phyloP scores from a whole-genome alignment of 2,797 vertebrate genomes.

The Ptychobarbus kaznakovi region DNA sequence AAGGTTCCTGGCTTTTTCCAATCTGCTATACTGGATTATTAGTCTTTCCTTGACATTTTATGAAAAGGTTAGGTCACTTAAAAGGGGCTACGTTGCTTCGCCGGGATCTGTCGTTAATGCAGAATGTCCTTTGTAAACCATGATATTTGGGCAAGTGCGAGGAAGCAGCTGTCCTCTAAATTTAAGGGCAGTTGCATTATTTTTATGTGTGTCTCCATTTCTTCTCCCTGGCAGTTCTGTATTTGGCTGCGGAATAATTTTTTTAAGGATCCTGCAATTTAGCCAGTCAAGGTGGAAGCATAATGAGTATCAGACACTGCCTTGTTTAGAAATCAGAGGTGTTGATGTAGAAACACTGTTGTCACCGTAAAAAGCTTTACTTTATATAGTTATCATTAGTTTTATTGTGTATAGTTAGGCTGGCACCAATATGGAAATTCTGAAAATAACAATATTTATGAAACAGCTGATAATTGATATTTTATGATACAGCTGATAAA shows the following conservation, averaged over 20 bases:
- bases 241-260: slow-evolving; percentile 2
- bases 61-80: slow-evolving; percentile 67
- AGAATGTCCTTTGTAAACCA: slow-evolving; percentile 60
- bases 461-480: not conserved
- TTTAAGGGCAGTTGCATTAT: slow-evolving; percentile 26
- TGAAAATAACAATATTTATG: not conserved
- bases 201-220: not conserved
- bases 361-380: not conserved
- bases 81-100: slow-evolving; percentile 49
- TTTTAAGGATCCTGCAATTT: slow-evolving; percentile 17
- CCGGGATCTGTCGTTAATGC: slow-evolving; percentile 35
- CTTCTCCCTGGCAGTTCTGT: not conserved
- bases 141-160: slow-evolving; percentile 41
- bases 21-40: slow-evolving; percentile 63
- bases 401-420: not conserved
- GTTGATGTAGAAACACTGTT: slow-evolving; percentile 8
- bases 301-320: not conserved
- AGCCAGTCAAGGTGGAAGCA: not conserved
- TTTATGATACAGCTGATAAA: not conserved
- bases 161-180: slow-evolving; percentile 46
- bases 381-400: not conserved
- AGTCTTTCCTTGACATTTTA: slow-evolving; percentile 67
- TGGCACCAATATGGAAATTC: not conserved
- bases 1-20: slow-evolving; percentile 52
- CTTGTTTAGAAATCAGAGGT: not conserved